Conservation (phyloP, 2,113 vertebrate species). For the Notarius quadriscutis region DNA sequence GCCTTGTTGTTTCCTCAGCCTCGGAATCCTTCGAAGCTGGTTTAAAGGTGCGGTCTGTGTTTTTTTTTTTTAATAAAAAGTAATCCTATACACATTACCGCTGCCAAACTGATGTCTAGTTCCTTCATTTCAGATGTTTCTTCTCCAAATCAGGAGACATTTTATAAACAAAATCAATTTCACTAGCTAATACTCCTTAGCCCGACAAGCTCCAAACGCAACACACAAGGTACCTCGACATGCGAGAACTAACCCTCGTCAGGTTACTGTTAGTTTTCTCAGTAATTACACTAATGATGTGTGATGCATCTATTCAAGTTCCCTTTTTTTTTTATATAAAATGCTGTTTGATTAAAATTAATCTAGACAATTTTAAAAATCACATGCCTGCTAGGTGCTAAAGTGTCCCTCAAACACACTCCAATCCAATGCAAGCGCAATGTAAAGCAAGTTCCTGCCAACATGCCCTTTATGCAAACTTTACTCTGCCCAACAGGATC, state of each 20-base stretch:
- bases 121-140: background rate
- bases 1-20: background rate
- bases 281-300: background rate
- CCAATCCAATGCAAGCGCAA: background rate
- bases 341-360: background rate
- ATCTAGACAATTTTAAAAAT: background rate
- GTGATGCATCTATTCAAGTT: background rate
- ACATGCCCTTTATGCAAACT: conserved; percentile 24
- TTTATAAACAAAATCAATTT: no score
- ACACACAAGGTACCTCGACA: background rate
- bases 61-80: background rate
- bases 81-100: background rate
- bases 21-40: background rate
- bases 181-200: background rate
- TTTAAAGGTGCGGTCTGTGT: background rate
- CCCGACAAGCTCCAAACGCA: background rate
- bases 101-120: background rate
- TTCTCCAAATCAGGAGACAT: background rate
- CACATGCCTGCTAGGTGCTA: background rate
- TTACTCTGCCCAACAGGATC: background rate
- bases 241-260: no score
- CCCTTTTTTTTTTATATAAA: background rate
- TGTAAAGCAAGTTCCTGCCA: conserved; percentile 17
- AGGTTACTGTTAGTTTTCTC: no score
- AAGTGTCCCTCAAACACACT: background rate